These are phyloP conservation scores for Heteropelma amictum DNA, from an alignment of 2,888 invertebrate species.

Conservation along the genomic window DNA sequence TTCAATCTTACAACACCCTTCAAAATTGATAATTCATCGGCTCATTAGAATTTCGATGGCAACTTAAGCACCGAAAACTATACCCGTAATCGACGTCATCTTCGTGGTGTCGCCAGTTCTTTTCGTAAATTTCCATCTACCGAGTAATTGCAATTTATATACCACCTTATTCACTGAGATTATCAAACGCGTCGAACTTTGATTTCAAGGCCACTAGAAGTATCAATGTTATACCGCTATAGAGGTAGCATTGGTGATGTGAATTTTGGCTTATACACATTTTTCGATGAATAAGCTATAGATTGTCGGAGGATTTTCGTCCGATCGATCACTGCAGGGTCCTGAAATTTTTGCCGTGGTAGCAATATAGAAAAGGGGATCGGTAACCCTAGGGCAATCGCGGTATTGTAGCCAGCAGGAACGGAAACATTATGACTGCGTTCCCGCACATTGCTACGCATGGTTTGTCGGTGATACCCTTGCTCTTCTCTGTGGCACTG, in stretches of 20 bases:
- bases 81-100: neutral
- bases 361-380: neutral
- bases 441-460: constrained; percentile 35
- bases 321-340: constrained; percentile 23
- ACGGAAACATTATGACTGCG: constrained; percentile 39
- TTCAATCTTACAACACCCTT: no score
- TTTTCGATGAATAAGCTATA: constrained; percentile 10
- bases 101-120: neutral
- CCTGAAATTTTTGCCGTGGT: neutral
- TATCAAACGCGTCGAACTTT: no score
- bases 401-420: constrained; percentile 35
- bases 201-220: no score
- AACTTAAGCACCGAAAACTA: neutral
- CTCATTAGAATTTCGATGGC: no score
- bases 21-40: no score
- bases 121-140: no score
- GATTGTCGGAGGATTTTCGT: constrained; percentile 3
- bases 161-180: no score
- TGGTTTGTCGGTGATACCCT: constrained; percentile 53
- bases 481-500: constrained; percentile 62
- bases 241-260: neutral
- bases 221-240: no score
- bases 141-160: no score
- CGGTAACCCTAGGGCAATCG: constrained; percentile 23
- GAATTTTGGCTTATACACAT: constrained; percentile 13